These are phyloP conservation scores for Channa maculata DNA, from an alignment of 2,113 vertebrate genomes.

Conservation along the genomic window DNA sequence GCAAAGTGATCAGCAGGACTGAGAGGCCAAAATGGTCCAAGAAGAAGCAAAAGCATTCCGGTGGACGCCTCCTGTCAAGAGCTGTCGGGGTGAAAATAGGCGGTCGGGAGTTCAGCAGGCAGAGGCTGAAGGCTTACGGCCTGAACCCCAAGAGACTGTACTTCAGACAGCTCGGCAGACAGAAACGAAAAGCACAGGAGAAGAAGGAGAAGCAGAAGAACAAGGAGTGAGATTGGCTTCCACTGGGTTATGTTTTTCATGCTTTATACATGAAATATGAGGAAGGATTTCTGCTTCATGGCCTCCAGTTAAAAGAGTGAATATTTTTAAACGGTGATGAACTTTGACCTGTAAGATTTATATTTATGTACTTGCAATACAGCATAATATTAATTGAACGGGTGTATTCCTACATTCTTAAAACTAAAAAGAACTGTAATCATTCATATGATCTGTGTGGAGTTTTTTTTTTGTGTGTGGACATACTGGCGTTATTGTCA, in stretches of 20 bases:
- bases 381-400: no score
- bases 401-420: no score
- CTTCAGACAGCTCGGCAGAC: slow-evolving; percentile 85
- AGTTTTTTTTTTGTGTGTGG: no score
- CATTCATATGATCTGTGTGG: no score
- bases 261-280: no score
- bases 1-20: slow-evolving; percentile 26
- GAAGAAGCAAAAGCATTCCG: slow-evolving; percentile 65
- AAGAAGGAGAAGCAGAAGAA: slow-evolving; percentile 73
- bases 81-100: slow-evolving; percentile 80
- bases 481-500: no score
- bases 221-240: slow-evolving; percentile 19
- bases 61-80: slow-evolving; percentile 66
- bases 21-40: slow-evolving; percentile 61
- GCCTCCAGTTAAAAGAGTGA: no score
- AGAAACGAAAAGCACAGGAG: slow-evolving; percentile 72
- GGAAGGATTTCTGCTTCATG: no score
- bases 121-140: slow-evolving; percentile 89
- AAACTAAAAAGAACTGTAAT: no score
- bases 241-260: background rate
- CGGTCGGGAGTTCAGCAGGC: slow-evolving; percentile 85
- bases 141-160: slow-evolving; percentile 89
- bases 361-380: no score
- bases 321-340: no score
- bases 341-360: no score